Base-by-base conservation (phyloP, 2,888 invertebrate species). In the Drosophila dives region DNA sequence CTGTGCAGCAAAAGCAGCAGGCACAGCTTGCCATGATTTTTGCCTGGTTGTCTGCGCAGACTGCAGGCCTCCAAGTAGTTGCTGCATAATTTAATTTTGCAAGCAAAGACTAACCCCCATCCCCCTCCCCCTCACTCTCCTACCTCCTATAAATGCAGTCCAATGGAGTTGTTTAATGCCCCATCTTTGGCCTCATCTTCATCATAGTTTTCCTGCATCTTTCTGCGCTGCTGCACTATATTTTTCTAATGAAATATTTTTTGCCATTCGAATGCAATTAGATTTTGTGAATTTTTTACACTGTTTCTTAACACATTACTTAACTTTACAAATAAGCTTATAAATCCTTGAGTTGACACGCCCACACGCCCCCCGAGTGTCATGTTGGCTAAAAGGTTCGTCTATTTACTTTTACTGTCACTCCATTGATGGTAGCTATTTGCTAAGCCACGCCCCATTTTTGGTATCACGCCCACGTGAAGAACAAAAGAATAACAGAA, bases 251-350 rank as follows among this genome's bases (percentile, higher is more conserved):
- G 74, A 73, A 85, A 80, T 76, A 75, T 64, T 72, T 83, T 73
- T 66, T 61, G 67, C 64, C 54, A 83, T 88, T 81, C 74, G 83
- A 88, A 81, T 75, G 74, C 79, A 86, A 86, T 84, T 88, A 81
- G 8, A 60, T 59, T 61, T 65, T 40, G 54, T 12, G 56, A 26
- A 42, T 55, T 45, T 60, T 50, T 50, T n/a, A 8, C 49, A 65
- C 17, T n/a, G 3, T 38, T 49, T 51, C 65, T 38, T 53, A 20
- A 23, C 17, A 36, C 55, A 58, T 71, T 50, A n/a, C 33, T 33
- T 26, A 32, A 12, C 49, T 29, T 26, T 2, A 10, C 17, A 40
- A 29, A 59, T 38, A 42, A 42, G 58, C 50, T 51, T 65, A 77
- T 70, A 77, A 81, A 77, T 76, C 82, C 64, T 29, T 20, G 0